phyloP scores from a whole-genome alignment of 2,888 invertebrate genomes.

The Teleogryllus oceanicus region DNA sequence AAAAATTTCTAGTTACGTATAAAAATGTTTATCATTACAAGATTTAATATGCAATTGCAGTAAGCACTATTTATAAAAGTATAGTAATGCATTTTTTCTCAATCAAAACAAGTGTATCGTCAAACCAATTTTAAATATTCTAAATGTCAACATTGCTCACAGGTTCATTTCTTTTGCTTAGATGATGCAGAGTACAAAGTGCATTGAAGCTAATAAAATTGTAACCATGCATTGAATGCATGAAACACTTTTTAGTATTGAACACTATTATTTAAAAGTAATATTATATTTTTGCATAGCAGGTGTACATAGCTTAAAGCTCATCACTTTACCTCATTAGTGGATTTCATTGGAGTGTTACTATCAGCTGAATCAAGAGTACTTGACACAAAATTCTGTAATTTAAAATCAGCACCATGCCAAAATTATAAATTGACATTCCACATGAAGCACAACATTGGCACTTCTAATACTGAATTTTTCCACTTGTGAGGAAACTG shows the following conservation, averaged over 20 bases:
- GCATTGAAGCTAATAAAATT: slow-evolving; percentile 11
- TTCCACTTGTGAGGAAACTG: no score
- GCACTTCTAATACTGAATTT: no score
- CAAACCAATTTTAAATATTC: no score
- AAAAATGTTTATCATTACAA: no score
- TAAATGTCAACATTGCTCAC: background rate
- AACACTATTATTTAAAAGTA: slow-evolving; percentile 9
- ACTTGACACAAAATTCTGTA: background rate
- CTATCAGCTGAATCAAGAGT: background rate
- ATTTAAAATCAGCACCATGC: no score
- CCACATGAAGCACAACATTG: no score
- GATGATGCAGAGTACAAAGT: background rate
- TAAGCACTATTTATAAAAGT: no score
- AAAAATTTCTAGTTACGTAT: no score
- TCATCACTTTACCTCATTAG: background rate
- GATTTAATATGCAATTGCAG: no score
- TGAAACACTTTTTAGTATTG: slow-evolving; percentile 3
- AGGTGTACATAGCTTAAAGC: background rate
- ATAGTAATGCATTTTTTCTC: no score
- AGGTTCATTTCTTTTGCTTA: background rate
- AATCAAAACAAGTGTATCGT: no score
- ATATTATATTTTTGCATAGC: background rate
- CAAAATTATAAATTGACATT: no score
- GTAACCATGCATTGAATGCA: background rate
- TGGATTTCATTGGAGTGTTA: background rate